These are phyloP conservation scores for Brachirus orientalis DNA, from an alignment of 2,113 vertebrate genomes.

Conservation along the genomic window DNA sequence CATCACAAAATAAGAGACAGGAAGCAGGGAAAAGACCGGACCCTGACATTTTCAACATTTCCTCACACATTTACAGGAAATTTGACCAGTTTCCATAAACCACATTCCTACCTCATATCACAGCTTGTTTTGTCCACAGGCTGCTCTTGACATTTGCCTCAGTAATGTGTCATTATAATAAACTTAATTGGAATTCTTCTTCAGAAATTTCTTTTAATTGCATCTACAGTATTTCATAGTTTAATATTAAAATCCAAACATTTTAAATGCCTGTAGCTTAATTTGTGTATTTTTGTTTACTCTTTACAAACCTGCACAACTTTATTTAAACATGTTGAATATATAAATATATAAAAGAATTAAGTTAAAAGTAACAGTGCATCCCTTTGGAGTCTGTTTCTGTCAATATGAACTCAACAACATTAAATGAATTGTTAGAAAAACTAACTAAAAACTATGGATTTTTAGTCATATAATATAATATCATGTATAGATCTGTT, in stretches of 20 bases:
- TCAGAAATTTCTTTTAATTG: constrained; percentile 8
- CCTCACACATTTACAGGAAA: no score
- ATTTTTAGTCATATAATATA: not conserved
- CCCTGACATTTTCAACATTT: no score
- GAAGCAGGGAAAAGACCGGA: no score
- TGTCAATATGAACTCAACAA: not conserved
- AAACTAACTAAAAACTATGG: not conserved
- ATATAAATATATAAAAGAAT: not conserved
- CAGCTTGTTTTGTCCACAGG: constrained; percentile 54
- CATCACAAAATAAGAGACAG: no score
- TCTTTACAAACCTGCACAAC: not conserved
- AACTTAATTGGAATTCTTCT: no score
- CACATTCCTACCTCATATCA: no score
- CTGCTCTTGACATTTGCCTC: constrained; percentile 49
- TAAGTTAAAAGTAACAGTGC: not conserved
- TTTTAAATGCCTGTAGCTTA: not conserved
- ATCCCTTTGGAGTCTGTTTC: no score
- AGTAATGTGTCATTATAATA: not conserved
- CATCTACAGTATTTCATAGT: not conserved
- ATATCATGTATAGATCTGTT: not conserved
- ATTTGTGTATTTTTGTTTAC: no score
- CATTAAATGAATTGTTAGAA: not conserved
- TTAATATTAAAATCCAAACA: constrained; percentile 27
- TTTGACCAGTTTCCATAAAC: no score
- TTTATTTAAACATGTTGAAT: not conserved